These are phyloP conservation scores for Caenorhabditis sp. DNA, from an alignment of 2,888 invertebrate genomes.

Conservation along the genomic window DNA sequence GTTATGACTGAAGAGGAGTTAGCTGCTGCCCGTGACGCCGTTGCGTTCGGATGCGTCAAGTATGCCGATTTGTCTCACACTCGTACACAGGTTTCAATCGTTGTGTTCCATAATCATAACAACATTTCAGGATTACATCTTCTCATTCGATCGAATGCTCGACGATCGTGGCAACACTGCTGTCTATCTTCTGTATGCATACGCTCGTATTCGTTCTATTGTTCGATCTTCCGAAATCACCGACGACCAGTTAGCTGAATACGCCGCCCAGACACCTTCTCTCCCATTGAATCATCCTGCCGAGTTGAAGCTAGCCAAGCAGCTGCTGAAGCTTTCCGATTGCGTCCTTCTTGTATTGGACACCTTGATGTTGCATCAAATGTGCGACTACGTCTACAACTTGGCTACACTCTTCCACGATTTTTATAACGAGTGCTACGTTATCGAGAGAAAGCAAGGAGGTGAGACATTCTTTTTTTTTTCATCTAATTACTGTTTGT, in stretches of 20 bases:
- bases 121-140: slow-evolving; percentile 89
- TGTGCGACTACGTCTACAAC: slow-evolving; percentile 97
- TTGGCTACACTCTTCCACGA: slow-evolving; percentile 94
- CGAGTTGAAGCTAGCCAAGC: slow-evolving; percentile 95
- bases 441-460: slow-evolving; percentile 91
- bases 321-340: slow-evolving; percentile 91
- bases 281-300: slow-evolving; percentile 89
- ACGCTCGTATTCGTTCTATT: slow-evolving; percentile 90
- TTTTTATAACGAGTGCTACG: slow-evolving; percentile 98
- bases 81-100: slow-evolving; percentile 87
- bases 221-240: slow-evolving; percentile 84
- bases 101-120: background rate
- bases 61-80: slow-evolving; percentile 97
- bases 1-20: slow-evolving; percentile 78
- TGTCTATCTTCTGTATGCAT: slow-evolving; percentile 95
- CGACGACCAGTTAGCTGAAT: slow-evolving; percentile 85
- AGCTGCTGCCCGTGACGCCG: slow-evolving; percentile 86
- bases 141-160: slow-evolving; percentile 99
- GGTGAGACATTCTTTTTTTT: slow-evolving; percentile 35
- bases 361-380: slow-evolving; percentile 84
- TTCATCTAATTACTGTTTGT: background rate
- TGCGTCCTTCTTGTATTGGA: slow-evolving; percentile 90
- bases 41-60: slow-evolving; percentile 98
- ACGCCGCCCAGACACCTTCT: slow-evolving; percentile 86
- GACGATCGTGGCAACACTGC: slow-evolving; percentile 99